Percentiles rank a stretch among this genome's conserved stretches.
Evolutionary conservation across 2,797 vertebrate species (phyloP).

Genomic region (Trachurus trachurus): DNA sequence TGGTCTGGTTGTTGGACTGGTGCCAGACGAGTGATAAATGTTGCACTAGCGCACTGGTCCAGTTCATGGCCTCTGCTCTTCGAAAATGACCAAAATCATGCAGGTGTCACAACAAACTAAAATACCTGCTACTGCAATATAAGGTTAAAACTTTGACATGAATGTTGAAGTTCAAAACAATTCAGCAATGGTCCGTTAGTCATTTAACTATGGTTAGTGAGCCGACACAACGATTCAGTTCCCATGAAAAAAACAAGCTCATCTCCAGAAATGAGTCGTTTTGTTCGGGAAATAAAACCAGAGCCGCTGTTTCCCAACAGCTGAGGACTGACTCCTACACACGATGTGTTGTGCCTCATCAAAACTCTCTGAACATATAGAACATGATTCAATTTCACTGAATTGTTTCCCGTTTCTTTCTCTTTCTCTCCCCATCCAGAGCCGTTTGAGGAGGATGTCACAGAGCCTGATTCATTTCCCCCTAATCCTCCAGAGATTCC

Average conservation of each 20-base stretch:
- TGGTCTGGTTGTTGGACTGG: conserved; percentile 8
- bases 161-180: neutral
- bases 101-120: neutral
- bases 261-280: conserved; percentile 14
- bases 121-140: neutral
- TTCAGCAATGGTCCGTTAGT: neutral
- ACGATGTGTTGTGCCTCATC: conserved; percentile 6
- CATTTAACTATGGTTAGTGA: neutral
- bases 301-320: conserved; percentile 40
- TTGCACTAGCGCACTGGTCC: neutral
- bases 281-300: conserved; percentile 44
- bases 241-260: conserved; percentile 26
- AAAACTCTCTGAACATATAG: conserved; percentile 18
- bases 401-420: conserved; percentile 20
- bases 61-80: neutral
- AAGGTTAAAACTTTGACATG: neutral
- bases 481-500: conserved; percentile 57
- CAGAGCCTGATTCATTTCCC: conserved; percentile 54
- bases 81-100: neutral
- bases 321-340: conserved; percentile 14
- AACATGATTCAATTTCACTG: conserved; percentile 51
- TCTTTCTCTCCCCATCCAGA: conserved; percentile 70
- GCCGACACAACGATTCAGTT: conserved; percentile 24
- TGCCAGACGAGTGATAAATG: conserved; percentile 37
- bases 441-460: conserved; percentile 66